These are phyloP conservation scores for Sarcophaga peregrina DNA, from an alignment of 1,140 invertebrate species.

Conservation along the genomic window DNA sequence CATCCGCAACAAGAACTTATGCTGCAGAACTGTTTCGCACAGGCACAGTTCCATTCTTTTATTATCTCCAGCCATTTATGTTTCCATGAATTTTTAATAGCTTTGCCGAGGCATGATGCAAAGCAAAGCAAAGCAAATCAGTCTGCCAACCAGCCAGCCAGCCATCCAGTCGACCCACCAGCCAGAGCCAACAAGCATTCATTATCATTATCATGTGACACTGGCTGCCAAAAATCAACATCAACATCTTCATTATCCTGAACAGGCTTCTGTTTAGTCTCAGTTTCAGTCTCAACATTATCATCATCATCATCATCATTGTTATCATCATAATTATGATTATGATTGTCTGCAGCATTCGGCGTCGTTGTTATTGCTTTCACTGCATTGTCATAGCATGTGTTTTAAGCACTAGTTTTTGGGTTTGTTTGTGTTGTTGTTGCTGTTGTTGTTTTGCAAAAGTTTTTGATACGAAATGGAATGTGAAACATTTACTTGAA, in stretches of 20 bases:
- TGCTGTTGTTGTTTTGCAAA: not conserved
- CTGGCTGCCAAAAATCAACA: not conserved
- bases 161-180: not conserved
- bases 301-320: not conserved
- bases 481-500: constrained; percentile 3
- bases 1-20: constrained; percentile 58
- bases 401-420: constrained; percentile 4
- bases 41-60: not conserved
- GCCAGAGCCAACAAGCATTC: not conserved
- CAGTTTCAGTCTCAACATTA: not conserved
- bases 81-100: constrained; percentile 6
- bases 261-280: not conserved
- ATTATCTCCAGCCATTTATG: not conserved
- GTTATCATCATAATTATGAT: not conserved
- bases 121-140: not conserved
- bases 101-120: not conserved
- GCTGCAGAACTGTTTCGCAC: not conserved
- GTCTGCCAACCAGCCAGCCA: not conserved
- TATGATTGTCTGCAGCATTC: not conserved
- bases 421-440: not conserved
- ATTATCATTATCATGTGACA: not conserved
- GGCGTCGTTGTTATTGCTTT: not conserved
- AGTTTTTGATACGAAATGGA: not conserved
- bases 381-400: not conserved
- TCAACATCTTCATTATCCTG: not conserved